Percentiles rank a stretch among this genome's conserved stretches.
phyloP scores from a whole-genome alignment of 1,140 invertebrate species.

The Drosophila virilis region DNA sequence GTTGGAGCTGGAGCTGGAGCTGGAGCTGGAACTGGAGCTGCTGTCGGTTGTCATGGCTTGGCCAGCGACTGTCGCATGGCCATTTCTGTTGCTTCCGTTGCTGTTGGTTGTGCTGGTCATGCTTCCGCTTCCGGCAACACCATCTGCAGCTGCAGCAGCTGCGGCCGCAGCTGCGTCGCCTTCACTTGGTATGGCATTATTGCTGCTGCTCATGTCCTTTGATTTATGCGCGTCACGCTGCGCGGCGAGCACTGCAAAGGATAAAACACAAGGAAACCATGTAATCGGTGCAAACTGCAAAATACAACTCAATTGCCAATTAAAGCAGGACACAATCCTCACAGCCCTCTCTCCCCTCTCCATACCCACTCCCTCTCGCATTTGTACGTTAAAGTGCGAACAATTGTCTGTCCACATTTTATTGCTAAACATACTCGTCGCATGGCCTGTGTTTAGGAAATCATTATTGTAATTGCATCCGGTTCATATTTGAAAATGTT shows the following conservation, averaged over 20 bases:
- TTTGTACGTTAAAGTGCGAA: neutral
- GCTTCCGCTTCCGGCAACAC: conserved; percentile 70
- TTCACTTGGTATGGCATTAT: conserved; percentile 67
- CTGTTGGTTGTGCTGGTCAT: conserved; percentile 45
- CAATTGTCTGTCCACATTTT: conserved; percentile 10
- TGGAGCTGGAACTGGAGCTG: conserved; percentile 23
- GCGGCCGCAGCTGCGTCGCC: conserved; percentile 37
- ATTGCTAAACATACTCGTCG: neutral
- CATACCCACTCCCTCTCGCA: too few species aligned
- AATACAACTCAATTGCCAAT: conserved; percentile 2
- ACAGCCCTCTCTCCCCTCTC: too few species aligned
- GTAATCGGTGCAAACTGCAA: neutral
- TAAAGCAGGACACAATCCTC: neutral
- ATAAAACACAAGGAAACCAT: neutral
- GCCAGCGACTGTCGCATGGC: conserved; percentile 36
- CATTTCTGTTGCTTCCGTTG: conserved; percentile 65
- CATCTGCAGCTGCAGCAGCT: conserved; percentile 32
- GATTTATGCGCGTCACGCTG: conserved; percentile 78
- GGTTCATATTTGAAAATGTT: conserved; percentile 23
- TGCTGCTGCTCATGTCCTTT: conserved; percentile 75
- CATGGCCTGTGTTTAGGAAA: conserved; percentile 26
- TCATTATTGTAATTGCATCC: conserved; percentile 48
- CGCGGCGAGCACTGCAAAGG: conserved; percentile 65
- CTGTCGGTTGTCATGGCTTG: conserved; percentile 57
- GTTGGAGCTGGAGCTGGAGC: conserved; percentile 15